A percentile compares a stretch with the other conserved stretches of the same genome.
Evolutionary conservation across 2,113 vertebrate genomes (phyloP).

Genomic region (Salvelinus sp.): DNA sequence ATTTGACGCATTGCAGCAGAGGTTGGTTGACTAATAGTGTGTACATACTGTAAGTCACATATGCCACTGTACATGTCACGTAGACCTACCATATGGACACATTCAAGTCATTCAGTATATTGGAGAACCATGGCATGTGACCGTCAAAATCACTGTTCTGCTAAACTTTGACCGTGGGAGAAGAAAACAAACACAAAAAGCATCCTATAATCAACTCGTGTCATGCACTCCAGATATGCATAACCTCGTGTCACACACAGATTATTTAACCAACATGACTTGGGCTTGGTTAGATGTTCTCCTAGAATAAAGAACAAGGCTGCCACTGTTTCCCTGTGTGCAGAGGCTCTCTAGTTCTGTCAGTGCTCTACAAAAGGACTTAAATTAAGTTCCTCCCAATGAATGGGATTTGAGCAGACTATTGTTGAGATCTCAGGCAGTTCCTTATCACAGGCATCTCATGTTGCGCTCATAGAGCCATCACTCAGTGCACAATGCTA

Average conservation of each 20-base stretch:
- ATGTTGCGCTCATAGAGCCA: not conserved
- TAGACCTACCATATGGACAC: too few species aligned
- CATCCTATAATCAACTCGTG: not conserved
- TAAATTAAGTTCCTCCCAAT: not conserved
- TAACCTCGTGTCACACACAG: not conserved
- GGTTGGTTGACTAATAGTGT: too few species aligned
- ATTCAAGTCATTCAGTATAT: not conserved
- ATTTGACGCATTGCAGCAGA: too few species aligned
- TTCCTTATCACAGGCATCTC: not conserved
- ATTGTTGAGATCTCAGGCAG: slow-evolving; percentile 5
- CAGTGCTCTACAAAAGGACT: not conserved
- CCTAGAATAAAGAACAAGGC: not conserved
- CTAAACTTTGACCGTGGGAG: not conserved
- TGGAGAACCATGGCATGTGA: not conserved
- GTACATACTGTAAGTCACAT: too few species aligned
- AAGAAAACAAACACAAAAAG: not conserved
- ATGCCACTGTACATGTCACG: too few species aligned
- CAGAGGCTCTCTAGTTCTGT: not conserved
- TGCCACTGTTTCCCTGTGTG: not conserved
- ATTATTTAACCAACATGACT: slow-evolving; percentile 2
- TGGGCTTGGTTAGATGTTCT: not conserved
- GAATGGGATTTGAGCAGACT: not conserved
- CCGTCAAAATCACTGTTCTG: not conserved
- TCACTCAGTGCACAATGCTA: not conserved
- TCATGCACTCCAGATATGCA: not conserved